These are phyloP conservation scores for Palloptera scutellata DNA, from an alignment of 2,888 invertebrate genomes.

Conservation along the genomic window DNA sequence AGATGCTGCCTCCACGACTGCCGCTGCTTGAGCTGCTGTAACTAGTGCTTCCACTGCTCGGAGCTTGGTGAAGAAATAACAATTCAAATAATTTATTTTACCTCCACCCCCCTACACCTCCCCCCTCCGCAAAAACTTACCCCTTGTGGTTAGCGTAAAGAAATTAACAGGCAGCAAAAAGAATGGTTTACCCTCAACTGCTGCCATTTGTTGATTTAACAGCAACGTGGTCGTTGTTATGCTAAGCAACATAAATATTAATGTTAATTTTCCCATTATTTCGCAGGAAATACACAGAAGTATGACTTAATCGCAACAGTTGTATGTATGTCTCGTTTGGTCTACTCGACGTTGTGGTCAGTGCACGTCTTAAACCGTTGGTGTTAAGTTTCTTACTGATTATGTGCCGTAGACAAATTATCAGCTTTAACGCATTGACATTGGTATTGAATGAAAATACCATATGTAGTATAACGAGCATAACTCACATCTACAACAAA, in stretches of 20 bases:
- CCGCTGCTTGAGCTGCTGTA: no score
- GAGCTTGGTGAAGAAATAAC: no score
- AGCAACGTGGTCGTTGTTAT: slow-evolving; percentile 11
- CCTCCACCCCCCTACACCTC: no score
- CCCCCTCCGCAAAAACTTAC: slow-evolving; percentile 23
- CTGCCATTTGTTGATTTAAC: neutral
- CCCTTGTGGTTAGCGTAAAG: slow-evolving; percentile 24
- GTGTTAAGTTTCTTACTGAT: slow-evolving; percentile 31
- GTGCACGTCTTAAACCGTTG: slow-evolving; percentile 29
- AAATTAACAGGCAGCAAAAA: slow-evolving; percentile 23
- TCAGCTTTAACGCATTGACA: slow-evolving; percentile 10
- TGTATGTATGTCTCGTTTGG: neutral
- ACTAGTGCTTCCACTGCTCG: no score
- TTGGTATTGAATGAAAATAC: neutral
- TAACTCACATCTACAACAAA: no score
- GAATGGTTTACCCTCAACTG: slow-evolving; percentile 31
- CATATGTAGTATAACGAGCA: no score
- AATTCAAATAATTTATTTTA: neutral
- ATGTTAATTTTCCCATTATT: slow-evolving; percentile 27
- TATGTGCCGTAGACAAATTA: slow-evolving; percentile 4
- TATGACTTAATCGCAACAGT: neutral
- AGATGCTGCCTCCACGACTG: no score
- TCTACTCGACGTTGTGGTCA: neutral
- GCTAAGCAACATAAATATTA: slow-evolving; percentile 21
- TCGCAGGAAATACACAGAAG: neutral